phyloP scores from a whole-genome alignment of 2,113 vertebrate species.

The Eonycteris spelaea region DNA sequence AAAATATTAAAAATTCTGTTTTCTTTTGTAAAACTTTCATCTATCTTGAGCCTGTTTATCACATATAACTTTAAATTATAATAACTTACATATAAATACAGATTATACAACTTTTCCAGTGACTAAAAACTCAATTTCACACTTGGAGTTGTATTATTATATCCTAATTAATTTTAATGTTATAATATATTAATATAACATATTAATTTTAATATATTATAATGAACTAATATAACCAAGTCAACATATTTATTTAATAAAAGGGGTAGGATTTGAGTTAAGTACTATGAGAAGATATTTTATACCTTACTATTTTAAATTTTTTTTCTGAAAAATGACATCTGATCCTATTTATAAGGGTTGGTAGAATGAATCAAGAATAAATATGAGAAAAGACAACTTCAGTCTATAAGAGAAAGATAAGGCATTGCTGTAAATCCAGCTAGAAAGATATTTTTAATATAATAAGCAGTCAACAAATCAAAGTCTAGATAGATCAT shows the following conservation, averaged over 20 bases:
- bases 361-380: not conserved
- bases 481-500: not conserved
- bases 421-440: not conserved
- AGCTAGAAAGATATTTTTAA: not conserved
- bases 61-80: not conserved
- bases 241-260: not conserved
- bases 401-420: not conserved
- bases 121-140: not conserved
- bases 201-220: not conserved
- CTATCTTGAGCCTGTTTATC: not conserved
- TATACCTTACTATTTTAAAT: not conserved
- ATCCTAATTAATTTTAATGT: not conserved
- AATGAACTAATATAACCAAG: not conserved
- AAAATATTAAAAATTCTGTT: not conserved
- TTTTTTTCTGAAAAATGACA: not conserved
- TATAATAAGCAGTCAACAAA: not conserved
- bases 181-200: not conserved
- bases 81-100: not conserved
- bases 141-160: not conserved
- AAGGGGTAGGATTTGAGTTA: not conserved
- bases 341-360: not conserved
- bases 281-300: not conserved
- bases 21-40: not conserved
- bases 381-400: not conserved
- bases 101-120: not conserved